phyloP scores from a whole-genome alignment of 1,140 invertebrate genomes.

The Temnothorax longispinosus region DNA sequence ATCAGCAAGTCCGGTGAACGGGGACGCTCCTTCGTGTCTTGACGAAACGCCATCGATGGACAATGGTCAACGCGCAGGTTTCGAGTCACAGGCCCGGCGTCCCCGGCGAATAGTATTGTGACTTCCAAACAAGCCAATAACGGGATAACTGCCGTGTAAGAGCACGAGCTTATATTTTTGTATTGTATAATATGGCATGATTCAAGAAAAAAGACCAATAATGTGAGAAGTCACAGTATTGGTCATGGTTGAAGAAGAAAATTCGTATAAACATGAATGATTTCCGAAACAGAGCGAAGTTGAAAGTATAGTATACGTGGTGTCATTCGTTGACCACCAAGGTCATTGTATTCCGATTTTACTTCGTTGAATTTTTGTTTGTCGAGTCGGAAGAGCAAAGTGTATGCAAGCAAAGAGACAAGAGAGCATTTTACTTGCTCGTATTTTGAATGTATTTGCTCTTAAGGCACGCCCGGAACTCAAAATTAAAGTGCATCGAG shows the following conservation, averaged over 20 bases:
- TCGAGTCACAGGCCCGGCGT: neutral
- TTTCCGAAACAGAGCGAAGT: too few relatives aligned
- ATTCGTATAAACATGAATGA: too few relatives aligned
- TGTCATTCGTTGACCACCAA: too few relatives aligned
- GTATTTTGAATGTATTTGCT: too few relatives aligned
- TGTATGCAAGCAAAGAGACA: too few relatives aligned
- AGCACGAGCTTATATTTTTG: neutral
- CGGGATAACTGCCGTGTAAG: neutral
- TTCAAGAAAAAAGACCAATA: neutral
- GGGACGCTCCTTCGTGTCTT: slow-evolving; percentile 49
- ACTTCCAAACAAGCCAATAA: neutral
- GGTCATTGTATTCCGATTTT: too few relatives aligned
- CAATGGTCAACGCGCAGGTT: neutral
- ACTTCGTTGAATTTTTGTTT: too few relatives aligned
- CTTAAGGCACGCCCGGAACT: too few relatives aligned
- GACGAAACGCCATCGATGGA: slow-evolving; percentile 17
- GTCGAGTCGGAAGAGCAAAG: too few relatives aligned
- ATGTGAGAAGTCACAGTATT: neutral
- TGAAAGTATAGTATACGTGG: too few relatives aligned
- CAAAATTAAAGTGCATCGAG: neutral
- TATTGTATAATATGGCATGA: neutral
- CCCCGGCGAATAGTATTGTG: slow-evolving; percentile 9
- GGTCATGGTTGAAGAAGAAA: neutral
- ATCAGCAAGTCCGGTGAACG: slow-evolving; percentile 65
- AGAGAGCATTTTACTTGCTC: too few relatives aligned